Percentiles rank a stretch among this genome's conserved stretches.
phyloP scores from a whole-genome alignment of 1,140 invertebrate species.

The Aplysia californica region DNA sequence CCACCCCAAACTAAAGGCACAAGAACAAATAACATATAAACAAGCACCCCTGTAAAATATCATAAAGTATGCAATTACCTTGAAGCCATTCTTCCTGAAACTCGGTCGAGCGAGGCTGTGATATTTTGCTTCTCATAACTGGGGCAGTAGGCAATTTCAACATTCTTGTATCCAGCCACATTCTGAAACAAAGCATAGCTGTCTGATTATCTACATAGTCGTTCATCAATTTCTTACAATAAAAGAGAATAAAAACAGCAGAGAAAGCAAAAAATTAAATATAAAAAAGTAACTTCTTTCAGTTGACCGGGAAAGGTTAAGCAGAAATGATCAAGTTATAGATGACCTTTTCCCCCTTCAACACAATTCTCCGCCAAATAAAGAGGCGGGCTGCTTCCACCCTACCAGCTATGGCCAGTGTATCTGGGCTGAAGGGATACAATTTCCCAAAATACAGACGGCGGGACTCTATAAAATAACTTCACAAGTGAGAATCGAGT shows the following conservation, averaged over 20 bases:
- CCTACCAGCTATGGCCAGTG: no score
- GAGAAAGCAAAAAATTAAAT: background rate
- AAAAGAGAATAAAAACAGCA: background rate
- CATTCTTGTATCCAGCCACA: constrained; percentile 74
- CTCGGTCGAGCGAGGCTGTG: constrained; percentile 56
- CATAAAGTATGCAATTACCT: no score
- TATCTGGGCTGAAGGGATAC: no score
- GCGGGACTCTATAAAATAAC: no score
- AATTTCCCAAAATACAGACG: no score
- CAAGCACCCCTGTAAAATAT: no score
- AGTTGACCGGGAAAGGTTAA: background rate
- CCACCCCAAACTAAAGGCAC: background rate
- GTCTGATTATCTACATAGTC: background rate
- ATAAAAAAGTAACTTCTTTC: background rate
- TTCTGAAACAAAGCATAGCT: constrained; percentile 66
- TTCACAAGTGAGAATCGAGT: no score
- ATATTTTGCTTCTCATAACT: constrained; percentile 69
- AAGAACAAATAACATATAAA: background rate
- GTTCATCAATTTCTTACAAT: background rate
- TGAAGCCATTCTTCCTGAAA: constrained; percentile 45
- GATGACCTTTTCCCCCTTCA: no score
- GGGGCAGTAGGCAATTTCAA: constrained; percentile 67
- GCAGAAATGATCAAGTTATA: background rate
- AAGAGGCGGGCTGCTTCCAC: no score
- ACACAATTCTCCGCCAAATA: no score